A percentile compares a stretch with the other conserved stretches of the same genome.
These are phyloP conservation scores for Edolisoma coerulescens DNA, from an alignment of 2,113 vertebrate species.

Conservation along the genomic window DNA sequence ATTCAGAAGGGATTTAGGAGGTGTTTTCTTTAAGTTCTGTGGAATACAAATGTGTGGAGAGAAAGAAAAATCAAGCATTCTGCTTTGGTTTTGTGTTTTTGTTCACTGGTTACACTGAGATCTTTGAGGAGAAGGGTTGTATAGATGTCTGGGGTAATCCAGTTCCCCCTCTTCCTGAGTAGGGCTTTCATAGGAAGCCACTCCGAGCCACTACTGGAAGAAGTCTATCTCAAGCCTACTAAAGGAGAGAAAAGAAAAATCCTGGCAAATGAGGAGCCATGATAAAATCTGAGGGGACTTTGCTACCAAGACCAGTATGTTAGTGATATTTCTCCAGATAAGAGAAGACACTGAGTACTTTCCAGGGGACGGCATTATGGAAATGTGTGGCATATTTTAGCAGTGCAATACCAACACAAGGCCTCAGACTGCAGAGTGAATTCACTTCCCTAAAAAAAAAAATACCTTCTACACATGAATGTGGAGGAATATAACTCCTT, in stretches of 20 bases:
- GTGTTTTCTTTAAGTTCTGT: slow-evolving; percentile 47
- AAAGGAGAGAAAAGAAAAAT: not conserved
- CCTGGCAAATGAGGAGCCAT: not conserved
- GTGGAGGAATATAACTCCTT: not conserved
- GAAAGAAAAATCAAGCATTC: slow-evolving; percentile 44
- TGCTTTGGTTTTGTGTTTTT: slow-evolving; percentile 25
- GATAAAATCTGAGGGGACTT: not conserved
- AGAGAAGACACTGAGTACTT: not conserved
- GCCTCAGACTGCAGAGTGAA: not conserved
- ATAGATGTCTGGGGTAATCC: slow-evolving; percentile 9
- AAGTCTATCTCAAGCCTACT: not conserved
- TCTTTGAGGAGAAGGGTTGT: slow-evolving; percentile 31
- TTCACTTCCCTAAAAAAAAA: not conserved
- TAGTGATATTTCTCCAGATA: not conserved
- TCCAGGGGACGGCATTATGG: not conserved
- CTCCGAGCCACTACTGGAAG: not conserved
- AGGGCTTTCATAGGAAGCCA: not conserved
- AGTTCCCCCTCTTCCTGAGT: not conserved
- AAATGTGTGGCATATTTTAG: not conserved
- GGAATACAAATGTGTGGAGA: slow-evolving; percentile 56
- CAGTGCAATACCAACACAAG: not conserved
- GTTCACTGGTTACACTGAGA: slow-evolving; percentile 30
- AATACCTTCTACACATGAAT: not conserved
- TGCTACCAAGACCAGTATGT: not conserved
- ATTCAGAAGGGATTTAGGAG: slow-evolving; percentile 67